Base-by-base conservation (phyloP, 2,888 invertebrate species). In the Hipparchia semele region DNA sequence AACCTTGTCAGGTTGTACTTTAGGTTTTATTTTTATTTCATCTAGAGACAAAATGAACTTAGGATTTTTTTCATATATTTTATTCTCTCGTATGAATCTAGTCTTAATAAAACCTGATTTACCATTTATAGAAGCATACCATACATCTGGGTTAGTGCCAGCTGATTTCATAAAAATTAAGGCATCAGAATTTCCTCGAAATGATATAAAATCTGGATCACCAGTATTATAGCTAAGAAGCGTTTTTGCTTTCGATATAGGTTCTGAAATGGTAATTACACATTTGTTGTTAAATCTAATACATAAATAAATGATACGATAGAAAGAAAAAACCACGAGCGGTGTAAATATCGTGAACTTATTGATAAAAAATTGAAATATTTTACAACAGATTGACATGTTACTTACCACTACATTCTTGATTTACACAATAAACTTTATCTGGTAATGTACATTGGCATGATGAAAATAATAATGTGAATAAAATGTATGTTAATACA, bases 101-200 rank as follows among this genome's bases (percentile, higher is more conserved):
- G 91, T 89, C 45, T 95, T 96, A 0, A 95, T 95, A 86, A 96
- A 97, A 45, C 97, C 97, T 73, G 95, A 86, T 82, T 95, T 95
- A 51, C 96, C 96, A 77, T 95, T 91, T 64, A 97, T 95, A 88
- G 95, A 95, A 62, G 95, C 96, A 77, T 95, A 97, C 96, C 97
- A 97, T 67, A 95, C 85, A 76, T 95, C 95, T 39, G 81, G 72
- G 75, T 95, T 91, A 46, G 89, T 89, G 67, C 96, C 97, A 82
- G 96, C 96, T 79, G 95, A 95, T 89, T 97, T 97, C 86, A 97
- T 97, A 81, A 90, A 96, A 76, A 97, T 94, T 65, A 88, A 91
- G 9, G 96, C 95, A 0, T 95, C 89, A 7, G 88, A 82, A 82
- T 96, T 95, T 4, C 83, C 83, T 39, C 86, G 89, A 86, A 96